Base-by-base conservation (phyloP, 2,888 invertebrate species). In the Oscheius sp. region DNA sequence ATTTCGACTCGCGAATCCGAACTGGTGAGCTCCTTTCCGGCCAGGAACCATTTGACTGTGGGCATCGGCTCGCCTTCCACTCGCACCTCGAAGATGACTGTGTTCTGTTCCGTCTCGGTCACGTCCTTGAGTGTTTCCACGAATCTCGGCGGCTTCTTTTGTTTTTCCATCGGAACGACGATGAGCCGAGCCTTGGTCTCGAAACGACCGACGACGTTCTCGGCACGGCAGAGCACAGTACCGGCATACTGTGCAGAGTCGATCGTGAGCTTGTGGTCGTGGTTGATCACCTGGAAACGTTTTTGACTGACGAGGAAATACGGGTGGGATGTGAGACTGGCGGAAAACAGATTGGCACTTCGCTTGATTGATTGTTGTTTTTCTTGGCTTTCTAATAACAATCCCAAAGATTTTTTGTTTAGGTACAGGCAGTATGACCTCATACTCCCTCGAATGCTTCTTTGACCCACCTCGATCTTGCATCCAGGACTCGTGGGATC, bases 181-280 rank as follows among this genome's bases (percentile, higher is more conserved):
- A 86, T 79, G 9, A 89, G 80, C 13, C 85, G 72, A 7, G 87
- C 88, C 59, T 86, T 86, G 66, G 87, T 87, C 75, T 88, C 88
- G 76, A 85, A 87, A 47, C 84, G 84, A 32, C 88, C 88, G 10
- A 86, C 83, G 10, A 77, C 62, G 78, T 88, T 88, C 77, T 88
- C 85, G 33, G 88, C 88, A 73, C 86, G 79, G 78, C 87, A 87
- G 37, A 87, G 73, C 50, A 88, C 82, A 59, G 88, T 88, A 73
- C 88, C 88, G 71, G 86, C 85, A 76, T 85, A 88, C 62, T 80
- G 76, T 37, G 84, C 81, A 50, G 85, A 85, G 81, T 88, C 93
- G 85, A 96, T 93, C 57, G 93, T 93, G 60, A 97, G 90, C 0
- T 93, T 93, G 87, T 93, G 94, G 0, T 93, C 93, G 89, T 94